Percentiles rank a stretch among this genome's conserved stretches.
phyloP scores from a whole-genome alignment of 2,888 invertebrate species.

The Beris chalybata region DNA sequence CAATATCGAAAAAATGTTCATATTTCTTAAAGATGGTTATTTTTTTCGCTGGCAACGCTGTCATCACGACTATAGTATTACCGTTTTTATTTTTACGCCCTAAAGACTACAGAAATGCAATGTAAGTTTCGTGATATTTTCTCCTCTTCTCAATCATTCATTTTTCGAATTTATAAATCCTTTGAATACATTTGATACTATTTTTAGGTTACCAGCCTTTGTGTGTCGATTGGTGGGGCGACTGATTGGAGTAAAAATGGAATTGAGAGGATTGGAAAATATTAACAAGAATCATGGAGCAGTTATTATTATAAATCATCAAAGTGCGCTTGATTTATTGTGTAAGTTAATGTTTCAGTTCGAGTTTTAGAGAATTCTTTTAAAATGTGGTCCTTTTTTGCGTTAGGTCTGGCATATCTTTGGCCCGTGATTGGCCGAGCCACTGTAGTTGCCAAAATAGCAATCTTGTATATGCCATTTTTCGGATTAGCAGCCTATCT shows the following conservation, averaged over 20 bases:
- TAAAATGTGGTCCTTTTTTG: slow-evolving; percentile 33
- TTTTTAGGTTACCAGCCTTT: slow-evolving; percentile 69
- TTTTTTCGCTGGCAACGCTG: slow-evolving; percentile 64
- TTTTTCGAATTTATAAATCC: neutral
- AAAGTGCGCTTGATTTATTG: slow-evolving; percentile 81
- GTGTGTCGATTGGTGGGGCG: slow-evolving; percentile 59
- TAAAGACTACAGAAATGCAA: slow-evolving; percentile 72
- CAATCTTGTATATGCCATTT: slow-evolving; percentile 78
- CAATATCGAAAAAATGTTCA: slow-evolving; percentile 45
- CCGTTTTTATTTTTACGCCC: slow-evolving; percentile 76
- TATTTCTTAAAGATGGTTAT: slow-evolving; percentile 72
- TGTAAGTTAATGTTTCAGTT: slow-evolving; percentile 60
- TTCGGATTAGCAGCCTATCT: slow-evolving; percentile 85
- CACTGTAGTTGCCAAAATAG: slow-evolving; percentile 82
- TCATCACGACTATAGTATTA: slow-evolving; percentile 65
- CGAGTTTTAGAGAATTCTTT: neutral
- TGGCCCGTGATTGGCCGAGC: slow-evolving; percentile 82
- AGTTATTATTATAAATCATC: slow-evolving; percentile 86
- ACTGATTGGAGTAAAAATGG: slow-evolving; percentile 68
- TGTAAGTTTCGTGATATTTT: slow-evolving; percentile 64
- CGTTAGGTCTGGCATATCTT: slow-evolving; percentile 69
- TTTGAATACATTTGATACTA: neutral
- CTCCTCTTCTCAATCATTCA: slow-evolving; percentile 6
- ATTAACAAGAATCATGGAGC: slow-evolving; percentile 73
- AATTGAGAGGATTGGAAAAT: slow-evolving; percentile 75